Evolutionary conservation across 1,140 invertebrate species (phyloP).

Genomic region (Eumeta japonica): DNA sequence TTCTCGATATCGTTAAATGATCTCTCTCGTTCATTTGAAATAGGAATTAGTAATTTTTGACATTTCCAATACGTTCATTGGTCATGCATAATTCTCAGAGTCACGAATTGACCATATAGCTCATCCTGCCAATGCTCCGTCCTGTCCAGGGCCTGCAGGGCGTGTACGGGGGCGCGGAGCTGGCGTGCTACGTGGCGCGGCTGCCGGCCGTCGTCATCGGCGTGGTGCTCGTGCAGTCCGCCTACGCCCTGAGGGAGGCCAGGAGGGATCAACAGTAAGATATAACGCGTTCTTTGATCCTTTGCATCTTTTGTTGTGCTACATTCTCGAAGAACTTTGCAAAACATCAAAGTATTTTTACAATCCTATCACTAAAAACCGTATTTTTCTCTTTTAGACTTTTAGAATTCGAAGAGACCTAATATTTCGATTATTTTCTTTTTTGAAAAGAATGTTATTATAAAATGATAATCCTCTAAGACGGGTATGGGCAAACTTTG

Average conservation of each 20-base stretch:
- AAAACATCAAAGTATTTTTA: too few species aligned
- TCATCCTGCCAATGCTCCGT: too few species aligned
- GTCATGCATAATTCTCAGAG: neutral
- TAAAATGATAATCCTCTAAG: too few species aligned
- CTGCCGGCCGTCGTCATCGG: slow-evolving; percentile 61
- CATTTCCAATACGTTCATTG: neutral
- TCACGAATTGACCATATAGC: neutral
- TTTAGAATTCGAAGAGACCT: too few species aligned
- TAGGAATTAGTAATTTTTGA: neutral
- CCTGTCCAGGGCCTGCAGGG: slow-evolving; percentile 61
- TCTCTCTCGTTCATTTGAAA: neutral
- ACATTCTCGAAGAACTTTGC: too few species aligned
- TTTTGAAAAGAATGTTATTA: too few species aligned
- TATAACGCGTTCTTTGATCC: slow-evolving; percentile 17
- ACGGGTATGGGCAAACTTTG: too few species aligned
- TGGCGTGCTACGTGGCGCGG: slow-evolving; percentile 61
- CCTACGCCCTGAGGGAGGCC: slow-evolving; percentile 57
- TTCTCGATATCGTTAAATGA: neutral
- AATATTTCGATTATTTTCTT: too few species aligned
- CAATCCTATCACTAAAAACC: too few species aligned
- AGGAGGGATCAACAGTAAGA: slow-evolving; percentile 27
- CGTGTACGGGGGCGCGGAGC: slow-evolving; percentile 61
- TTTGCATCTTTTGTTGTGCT: too few species aligned
- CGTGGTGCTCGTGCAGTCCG: slow-evolving; percentile 62
- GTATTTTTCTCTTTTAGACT: too few species aligned